Percentiles rank a stretch among this genome's conserved stretches.
Evolutionary conservation across 2,888 invertebrate species (phyloP).

Genomic region (Drosophila sordidapex): DNA sequence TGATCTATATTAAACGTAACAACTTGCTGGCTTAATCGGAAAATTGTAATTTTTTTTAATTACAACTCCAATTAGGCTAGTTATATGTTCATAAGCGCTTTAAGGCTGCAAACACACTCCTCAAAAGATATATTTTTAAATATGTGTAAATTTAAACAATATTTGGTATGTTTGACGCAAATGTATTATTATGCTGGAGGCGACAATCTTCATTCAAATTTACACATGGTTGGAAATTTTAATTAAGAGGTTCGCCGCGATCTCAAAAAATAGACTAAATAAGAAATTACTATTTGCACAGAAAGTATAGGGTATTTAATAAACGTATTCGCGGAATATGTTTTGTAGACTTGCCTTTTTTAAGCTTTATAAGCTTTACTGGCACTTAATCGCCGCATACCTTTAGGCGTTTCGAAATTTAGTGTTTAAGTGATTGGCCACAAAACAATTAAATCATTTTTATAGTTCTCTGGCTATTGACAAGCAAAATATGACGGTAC

Average conservation of each 20-base stretch:
- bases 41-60: not conserved
- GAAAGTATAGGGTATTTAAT: not conserved
- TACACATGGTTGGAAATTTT: not conserved
- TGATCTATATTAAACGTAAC: not conserved
- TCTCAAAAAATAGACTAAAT: not conserved
- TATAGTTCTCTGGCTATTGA: not conserved
- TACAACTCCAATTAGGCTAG: not conserved
- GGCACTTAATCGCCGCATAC: not conserved
- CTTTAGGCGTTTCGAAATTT: not conserved
- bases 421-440: not conserved
- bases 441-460: not conserved
- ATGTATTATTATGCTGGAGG: not conserved
- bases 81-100: no score
- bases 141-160: not conserved
- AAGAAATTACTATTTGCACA: not conserved
- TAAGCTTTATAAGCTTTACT: not conserved
- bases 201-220: not conserved
- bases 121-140: not conserved
- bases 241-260: not conserved
- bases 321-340: not conserved
- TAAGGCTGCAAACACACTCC: not conserved
- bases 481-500: not conserved
- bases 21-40: not conserved
- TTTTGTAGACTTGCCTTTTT: not conserved
- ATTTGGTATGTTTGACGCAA: not conserved